A percentile compares a stretch with the other conserved stretches of the same genome.
Evolutionary conservation across 2,113 vertebrate species (phyloP).

Genomic region (Neofelis nebulosa): DNA sequence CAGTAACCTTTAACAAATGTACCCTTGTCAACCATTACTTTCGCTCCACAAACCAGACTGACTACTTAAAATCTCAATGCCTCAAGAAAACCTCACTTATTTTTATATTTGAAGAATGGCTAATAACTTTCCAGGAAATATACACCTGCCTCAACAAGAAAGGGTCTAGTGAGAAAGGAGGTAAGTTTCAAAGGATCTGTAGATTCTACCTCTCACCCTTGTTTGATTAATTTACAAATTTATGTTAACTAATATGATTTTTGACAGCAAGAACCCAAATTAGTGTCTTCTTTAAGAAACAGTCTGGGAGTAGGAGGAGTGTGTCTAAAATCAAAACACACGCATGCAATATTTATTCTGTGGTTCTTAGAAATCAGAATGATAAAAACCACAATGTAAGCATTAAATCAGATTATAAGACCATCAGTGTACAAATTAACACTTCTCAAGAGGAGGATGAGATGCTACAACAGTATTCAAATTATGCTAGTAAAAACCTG

Average conservation of each 20-base stretch:
- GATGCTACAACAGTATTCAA: background rate
- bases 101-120: background rate
- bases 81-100: slow-evolving; percentile 4
- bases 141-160: background rate
- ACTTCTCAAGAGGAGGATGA: background rate
- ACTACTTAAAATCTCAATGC: background rate
- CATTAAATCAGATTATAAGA: background rate
- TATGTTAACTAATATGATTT: slow-evolving; percentile 20
- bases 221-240: background rate
- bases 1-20: background rate
- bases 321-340: slow-evolving; percentile 24
- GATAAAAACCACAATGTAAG: background rate
- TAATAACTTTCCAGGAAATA: background rate
- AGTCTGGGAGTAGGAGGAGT: background rate
- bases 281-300: slow-evolving; percentile 1
- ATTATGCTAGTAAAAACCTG: background rate
- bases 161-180: background rate
- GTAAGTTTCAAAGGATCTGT: background rate
- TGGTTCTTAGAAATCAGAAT: slow-evolving; percentile 1
- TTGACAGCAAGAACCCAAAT: background rate
- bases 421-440: background rate
- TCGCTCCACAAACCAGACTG: background rate
- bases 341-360: background rate
- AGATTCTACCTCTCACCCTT: background rate
- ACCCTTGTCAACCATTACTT: background rate